phyloP scores from a whole-genome alignment of 2,888 invertebrate species.

The Antitype chi region DNA sequence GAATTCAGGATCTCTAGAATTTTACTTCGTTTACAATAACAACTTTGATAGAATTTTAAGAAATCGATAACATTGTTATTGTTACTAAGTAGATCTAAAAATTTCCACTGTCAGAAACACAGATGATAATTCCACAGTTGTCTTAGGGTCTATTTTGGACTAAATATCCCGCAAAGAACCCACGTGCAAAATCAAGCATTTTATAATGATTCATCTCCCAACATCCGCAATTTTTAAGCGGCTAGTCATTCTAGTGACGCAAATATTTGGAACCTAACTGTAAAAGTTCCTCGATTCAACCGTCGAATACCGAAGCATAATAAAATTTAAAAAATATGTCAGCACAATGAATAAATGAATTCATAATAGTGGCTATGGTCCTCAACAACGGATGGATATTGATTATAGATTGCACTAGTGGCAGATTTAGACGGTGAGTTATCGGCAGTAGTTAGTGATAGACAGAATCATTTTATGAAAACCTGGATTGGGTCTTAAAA shows the following conservation, averaged over 20 bases:
- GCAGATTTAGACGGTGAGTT: not conserved
- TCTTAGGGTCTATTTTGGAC: not conserved
- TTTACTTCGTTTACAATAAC: not conserved
- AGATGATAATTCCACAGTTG: not conserved
- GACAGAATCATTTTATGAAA: not conserved
- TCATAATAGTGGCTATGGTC: not conserved
- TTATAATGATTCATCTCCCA: conserved; percentile 32
- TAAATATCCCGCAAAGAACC: not conserved
- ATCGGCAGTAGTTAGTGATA: not conserved
- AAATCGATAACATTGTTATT: not conserved
- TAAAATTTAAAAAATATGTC: conserved; percentile 38
- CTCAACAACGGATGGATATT: not conserved
- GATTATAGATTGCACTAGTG: not conserved
- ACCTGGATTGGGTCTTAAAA: not conserved
- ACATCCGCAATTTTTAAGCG: conserved; percentile 27
- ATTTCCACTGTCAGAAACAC: no score
- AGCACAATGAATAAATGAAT: conserved; percentile 40
- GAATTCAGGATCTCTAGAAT: no score
- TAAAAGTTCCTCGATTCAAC: conserved; percentile 32
- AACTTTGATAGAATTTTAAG: not conserved
- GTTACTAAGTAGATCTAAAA: no score
- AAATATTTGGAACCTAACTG: conserved; percentile 48
- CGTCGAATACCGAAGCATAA: conserved; percentile 33
- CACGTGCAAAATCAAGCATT: conserved; percentile 21
- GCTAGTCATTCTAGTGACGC: conserved; percentile 37